A percentile compares a stretch with the other conserved stretches of the same genome.
These are phyloP conservation scores for Liparis tanakae DNA, from an alignment of 2,797 vertebrate species.

Conservation along the genomic window DNA sequence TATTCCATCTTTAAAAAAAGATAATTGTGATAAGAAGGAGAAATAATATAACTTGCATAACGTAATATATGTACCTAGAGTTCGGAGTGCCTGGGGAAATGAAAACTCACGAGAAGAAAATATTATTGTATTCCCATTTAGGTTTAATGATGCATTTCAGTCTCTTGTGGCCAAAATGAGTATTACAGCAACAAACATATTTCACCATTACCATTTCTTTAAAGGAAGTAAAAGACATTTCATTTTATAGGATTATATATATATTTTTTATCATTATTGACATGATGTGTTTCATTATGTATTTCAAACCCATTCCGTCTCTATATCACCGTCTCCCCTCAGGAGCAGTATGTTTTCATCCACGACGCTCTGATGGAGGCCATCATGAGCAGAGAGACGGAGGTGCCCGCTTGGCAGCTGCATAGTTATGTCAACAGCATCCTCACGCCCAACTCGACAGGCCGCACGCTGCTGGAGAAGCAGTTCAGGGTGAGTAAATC, in stretches of 20 bases:
- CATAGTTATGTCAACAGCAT: constrained; percentile 96
- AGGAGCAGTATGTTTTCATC: constrained; percentile 99
- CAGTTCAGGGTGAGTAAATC: constrained; percentile 92
- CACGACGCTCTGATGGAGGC: constrained; percentile 98
- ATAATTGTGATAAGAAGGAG: too few relatives aligned
- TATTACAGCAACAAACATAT: neutral
- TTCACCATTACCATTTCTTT: neutral
- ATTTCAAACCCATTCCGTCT: neutral
- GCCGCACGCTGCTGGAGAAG: constrained; percentile 93
- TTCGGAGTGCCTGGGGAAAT: neutral
- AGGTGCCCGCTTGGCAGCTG: constrained; percentile 93
- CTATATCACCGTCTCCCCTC: neutral
- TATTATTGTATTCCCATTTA: neutral
- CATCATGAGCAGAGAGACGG: constrained; percentile 94
- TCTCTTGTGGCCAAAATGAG: neutral
- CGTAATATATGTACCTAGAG: neutral
- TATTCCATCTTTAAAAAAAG: too few relatives aligned
- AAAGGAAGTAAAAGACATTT: neutral
- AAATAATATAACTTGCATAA: too few relatives aligned
- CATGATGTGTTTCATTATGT: neutral
- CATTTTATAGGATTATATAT: neutral
- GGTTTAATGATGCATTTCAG: neutral
- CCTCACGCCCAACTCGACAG: constrained; percentile 89
- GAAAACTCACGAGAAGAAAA: neutral
- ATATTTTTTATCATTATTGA: neutral